Base-by-base conservation (phyloP, 2,113 vertebrate species). In the Shinisaurus crocodilurus region DNA sequence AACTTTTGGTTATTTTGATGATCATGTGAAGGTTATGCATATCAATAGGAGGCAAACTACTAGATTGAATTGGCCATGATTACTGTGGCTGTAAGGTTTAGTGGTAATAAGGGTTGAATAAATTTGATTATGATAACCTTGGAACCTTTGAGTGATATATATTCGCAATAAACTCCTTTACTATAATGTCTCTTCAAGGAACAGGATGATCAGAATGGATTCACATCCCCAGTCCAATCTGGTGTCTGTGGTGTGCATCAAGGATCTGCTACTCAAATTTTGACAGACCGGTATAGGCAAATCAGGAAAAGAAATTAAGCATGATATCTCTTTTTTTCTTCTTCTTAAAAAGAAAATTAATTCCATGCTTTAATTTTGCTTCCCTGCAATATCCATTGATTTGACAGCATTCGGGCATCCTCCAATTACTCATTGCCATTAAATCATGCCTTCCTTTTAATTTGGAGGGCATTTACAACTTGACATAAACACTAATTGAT, bases 401-500 rank as follows among this genome's bases (percentile, higher is more conserved):
- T 90, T 90, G 89, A 90, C 65, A 69, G 75, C 83, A 70, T 27
- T 79, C 23, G 48, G 75, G 63, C 65, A 86, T 80, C 74, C 75
- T 89, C 81, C 88, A 89, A 65, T 89, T 89, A 75, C 75, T 86
- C 29, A 32, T 6, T 69, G 63, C 63, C 83, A 80, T 86, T 90
- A 70, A 90, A 90, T 86, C 45, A 90, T 43, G 6, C 10, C 65
- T 86, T 9, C 23, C 75, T 90, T 27, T 90, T 90, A 90, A 90
- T 86, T 90, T 90, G 65, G 83, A 90, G n/a, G 89, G 37, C 37
- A 32, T 86, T 85, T 70, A 25, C 37, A 86, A 79, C 63, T 86
- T 70, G n/a, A 43, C 80, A 86, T 79, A 70, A 86, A 27, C 48
- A 69, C 75, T 80, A 90, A 90, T 86, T 90, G 75, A 86, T 90